Evolutionary conservation across 1,140 invertebrate genomes (phyloP).

Genomic region (Platorchestia sp.): DNA sequence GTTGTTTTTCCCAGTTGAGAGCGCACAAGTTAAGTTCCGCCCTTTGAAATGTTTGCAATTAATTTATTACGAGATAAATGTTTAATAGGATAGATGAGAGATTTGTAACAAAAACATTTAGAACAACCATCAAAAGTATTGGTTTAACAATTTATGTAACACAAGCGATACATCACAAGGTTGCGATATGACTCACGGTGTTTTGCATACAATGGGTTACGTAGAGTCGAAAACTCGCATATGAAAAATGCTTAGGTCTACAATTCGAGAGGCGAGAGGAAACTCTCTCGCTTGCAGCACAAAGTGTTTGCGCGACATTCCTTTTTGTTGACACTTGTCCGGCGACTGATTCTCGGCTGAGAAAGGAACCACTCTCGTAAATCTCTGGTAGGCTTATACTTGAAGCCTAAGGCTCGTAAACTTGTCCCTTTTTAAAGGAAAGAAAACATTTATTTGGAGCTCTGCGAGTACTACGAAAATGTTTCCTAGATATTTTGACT

Average conservation of each 20-base stretch:
- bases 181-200: neutral
- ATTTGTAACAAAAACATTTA: too few relatives aligned
- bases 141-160: too few relatives aligned
- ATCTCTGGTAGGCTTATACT: neutral
- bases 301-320: neutral
- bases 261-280: neutral
- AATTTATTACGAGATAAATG: too few relatives aligned
- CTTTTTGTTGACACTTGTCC: conserved; percentile 7
- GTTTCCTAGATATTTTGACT: neutral
- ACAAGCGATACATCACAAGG: too few relatives aligned
- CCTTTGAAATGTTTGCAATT: too few relatives aligned
- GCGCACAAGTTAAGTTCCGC: too few relatives aligned
- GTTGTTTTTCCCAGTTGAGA: too few relatives aligned
- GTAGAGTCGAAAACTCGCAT: neutral
- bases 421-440: neutral
- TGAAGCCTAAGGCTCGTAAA: neutral
- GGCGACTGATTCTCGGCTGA: neutral
- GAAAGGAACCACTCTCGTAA: neutral
- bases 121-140: too few relatives aligned
- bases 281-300: neutral
- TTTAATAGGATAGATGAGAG: too few relatives aligned
- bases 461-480: neutral
- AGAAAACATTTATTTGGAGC: neutral
- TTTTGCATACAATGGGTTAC: neutral
- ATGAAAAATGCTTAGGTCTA: neutral